Evolutionary conservation across 2,797 vertebrate genomes (phyloP).

Genomic region (Pachyuromys duprasi): DNA sequence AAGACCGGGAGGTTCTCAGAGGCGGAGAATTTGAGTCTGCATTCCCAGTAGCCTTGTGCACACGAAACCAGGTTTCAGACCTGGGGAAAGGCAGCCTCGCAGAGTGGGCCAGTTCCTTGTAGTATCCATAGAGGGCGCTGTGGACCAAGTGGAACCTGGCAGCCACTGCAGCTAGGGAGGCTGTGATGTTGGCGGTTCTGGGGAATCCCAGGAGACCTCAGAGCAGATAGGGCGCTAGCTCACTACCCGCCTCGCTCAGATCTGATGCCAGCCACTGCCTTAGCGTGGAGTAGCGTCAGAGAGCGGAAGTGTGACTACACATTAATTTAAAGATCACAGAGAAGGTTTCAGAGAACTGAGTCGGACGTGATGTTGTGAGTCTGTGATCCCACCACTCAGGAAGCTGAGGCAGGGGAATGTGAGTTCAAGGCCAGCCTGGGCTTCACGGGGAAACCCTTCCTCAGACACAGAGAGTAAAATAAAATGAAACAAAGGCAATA

Average conservation of each 20-base stretch:
- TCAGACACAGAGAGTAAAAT: not conserved
- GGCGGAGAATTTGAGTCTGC: not conserved
- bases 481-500: not conserved
- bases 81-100: not conserved
- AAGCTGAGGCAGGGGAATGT: not conserved
- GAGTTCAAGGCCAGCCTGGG: not conserved
- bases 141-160: not conserved
- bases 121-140: constrained; percentile 42
- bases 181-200: not conserved
- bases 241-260: not conserved
- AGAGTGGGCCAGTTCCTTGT: not conserved
- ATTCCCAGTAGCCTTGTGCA: not conserved
- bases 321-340: not conserved
- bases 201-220: not conserved
- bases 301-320: not conserved
- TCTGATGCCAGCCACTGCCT: constrained; percentile 25
- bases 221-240: not conserved
- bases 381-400: not conserved
- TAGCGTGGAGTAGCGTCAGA: constrained; percentile 18
- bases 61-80: not conserved
- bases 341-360: constrained; percentile 57
- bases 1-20: not conserved
- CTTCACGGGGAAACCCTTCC: not conserved
- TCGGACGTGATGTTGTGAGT: not conserved
- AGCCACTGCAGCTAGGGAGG: not conserved